A percentile compares a stretch with the other conserved stretches of the same genome.
phyloP scores from a whole-genome alignment of 2,113 vertebrate species.

The Heterochromis multidens region DNA sequence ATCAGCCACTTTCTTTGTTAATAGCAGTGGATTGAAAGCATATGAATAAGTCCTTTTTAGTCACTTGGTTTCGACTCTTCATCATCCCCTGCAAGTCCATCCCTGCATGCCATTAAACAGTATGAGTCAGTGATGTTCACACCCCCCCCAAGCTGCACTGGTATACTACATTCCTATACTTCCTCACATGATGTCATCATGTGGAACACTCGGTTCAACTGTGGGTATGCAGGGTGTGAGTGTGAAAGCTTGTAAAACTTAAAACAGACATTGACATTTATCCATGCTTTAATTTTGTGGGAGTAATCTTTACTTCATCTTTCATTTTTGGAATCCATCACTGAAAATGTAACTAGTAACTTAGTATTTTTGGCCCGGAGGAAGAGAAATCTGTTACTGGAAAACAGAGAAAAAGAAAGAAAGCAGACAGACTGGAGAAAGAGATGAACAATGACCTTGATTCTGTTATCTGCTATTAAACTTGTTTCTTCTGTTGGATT shows the following conservation, averaged over 20 bases:
- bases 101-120: neutral
- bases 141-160: neutral
- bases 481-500: neutral
- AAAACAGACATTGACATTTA: neutral
- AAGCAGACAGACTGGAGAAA: neutral
- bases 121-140: neutral
- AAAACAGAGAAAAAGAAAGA: neutral
- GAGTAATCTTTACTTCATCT: neutral
- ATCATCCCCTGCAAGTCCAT: neutral
- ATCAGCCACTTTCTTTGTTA: neutral
- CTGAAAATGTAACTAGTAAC: neutral
- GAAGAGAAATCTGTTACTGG: neutral
- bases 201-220: neutral
- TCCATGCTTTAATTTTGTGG: neutral
- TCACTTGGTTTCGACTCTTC: neutral
- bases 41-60: neutral
- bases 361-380: no score
- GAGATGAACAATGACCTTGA: neutral
- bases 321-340: rapidly evolving
- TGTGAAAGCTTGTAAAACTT: neutral
- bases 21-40: neutral
- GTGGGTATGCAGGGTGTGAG: constrained; percentile 1
- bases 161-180: neutral
- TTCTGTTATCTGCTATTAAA: neutral
- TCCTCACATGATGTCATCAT: neutral